Percentiles rank a stretch among this genome's conserved stretches.
Conservation (phyloP, 2,113 vertebrate species). For the Pteropus alecto region DNA sequence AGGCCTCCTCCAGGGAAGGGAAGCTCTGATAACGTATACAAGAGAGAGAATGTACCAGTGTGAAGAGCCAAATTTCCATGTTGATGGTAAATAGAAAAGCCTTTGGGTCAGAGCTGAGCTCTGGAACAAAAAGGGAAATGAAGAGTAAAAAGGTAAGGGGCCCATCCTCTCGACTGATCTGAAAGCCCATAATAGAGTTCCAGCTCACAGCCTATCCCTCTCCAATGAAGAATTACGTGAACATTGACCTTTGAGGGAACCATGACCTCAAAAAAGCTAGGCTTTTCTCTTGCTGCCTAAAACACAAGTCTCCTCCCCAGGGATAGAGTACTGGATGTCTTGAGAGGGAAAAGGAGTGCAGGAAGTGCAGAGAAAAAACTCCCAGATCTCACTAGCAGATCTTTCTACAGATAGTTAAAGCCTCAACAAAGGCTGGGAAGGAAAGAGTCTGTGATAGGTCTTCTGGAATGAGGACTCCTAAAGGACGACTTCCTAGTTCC, state of each 20-base stretch:
- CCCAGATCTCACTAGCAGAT: not conserved
- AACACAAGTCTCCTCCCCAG: not conserved
- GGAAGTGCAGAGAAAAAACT: not conserved
- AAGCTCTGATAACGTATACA: not conserved
- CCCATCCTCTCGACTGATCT: not conserved
- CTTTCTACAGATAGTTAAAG: not conserved
- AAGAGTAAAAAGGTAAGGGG: not conserved
- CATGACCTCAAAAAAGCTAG: not conserved
- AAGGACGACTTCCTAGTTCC: not conserved
- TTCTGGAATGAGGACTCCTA: too few relatives aligned
- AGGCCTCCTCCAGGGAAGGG: not conserved
- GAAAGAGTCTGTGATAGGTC: too few relatives aligned
- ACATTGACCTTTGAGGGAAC: not conserved
- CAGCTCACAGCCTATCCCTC: not conserved
- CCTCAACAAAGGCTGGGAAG: not conserved
- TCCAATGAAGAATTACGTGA: not conserved
- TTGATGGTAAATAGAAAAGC: constrained; percentile 58
- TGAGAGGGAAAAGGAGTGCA: not conserved
- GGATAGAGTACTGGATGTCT: not conserved
- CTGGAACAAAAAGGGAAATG: not conserved
- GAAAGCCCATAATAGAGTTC: not conserved
- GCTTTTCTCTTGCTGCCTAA: not conserved
- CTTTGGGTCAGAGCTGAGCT: not conserved
- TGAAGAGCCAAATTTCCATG: constrained; percentile 29
- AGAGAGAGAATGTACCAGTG: not conserved